Conservation (phyloP, 2,113 vertebrate species). For the Zapus hudsonius region DNA sequence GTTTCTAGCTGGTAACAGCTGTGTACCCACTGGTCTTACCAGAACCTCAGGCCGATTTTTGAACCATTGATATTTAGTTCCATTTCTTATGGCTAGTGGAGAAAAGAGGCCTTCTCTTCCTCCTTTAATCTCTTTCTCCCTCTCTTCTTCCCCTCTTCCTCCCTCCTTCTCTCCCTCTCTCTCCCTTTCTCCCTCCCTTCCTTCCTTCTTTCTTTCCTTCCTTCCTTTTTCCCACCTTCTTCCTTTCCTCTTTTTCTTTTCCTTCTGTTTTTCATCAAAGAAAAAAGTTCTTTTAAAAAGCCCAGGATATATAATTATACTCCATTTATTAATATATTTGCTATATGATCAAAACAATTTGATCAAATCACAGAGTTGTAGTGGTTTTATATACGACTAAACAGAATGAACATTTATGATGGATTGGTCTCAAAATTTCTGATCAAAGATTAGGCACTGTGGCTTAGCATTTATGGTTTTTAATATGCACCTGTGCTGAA, state of each 20-base stretch:
- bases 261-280: background rate
- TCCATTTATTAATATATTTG: conserved; percentile 23
- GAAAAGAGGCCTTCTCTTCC: background rate
- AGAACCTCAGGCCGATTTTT: background rate
- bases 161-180: background rate
- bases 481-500: conserved; percentile 34
- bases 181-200: too few species aligned
- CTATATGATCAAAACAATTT: background rate
- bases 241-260: background rate
- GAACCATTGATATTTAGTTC: background rate
- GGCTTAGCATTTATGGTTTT: conserved; percentile 29
- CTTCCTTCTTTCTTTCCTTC: background rate
- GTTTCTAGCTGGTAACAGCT: background rate
- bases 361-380: background rate
- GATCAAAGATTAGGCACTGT: conserved; percentile 12
- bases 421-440: conserved; percentile 2
- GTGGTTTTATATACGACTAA: conserved; percentile 11
- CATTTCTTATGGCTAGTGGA: background rate
- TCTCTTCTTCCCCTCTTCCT: background rate
- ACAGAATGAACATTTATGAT: conserved; percentile 19
- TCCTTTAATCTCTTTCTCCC: too few species aligned
- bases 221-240: background rate
- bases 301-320: background rate
- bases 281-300: background rate
- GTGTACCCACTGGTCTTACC: background rate